Percentiles rank a stretch among this genome's conserved stretches.
Conservation (phyloP, 2,888 invertebrate species). For the Cancer borealis region DNA sequence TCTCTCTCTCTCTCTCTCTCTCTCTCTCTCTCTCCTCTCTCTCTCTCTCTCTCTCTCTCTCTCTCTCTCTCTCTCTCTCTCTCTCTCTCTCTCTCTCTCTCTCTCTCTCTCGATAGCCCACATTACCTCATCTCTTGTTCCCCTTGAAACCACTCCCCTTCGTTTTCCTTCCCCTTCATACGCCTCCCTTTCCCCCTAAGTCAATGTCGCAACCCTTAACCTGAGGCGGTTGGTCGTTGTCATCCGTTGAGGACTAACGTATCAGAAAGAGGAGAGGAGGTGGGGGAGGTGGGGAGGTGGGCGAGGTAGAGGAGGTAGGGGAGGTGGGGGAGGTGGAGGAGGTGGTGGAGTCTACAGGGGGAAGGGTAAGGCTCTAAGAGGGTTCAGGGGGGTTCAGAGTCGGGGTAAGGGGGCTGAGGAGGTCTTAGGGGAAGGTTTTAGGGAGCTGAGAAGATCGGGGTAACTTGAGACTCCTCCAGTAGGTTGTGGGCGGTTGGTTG, state of each 20-base stretch:
- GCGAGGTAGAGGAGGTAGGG: too few species aligned
- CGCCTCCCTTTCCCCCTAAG: not conserved
- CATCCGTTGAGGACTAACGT: not conserved
- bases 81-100: constrained; percentile 22
- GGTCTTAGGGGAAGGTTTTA: not conserved
- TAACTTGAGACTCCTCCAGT: not conserved
- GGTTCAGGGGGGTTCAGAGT: not conserved
- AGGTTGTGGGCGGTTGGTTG: not conserved
- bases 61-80: constrained; percentile 1
- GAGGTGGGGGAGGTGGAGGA: not conserved
- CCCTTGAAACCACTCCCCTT: not conserved
- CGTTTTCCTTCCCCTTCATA: not conserved
- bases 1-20: constrained; percentile 1
- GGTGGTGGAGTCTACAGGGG: too few species aligned
- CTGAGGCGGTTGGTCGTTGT: not conserved
- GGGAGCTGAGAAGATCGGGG: not conserved
- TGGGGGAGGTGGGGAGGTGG: not conserved
- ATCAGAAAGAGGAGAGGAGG: not conserved
- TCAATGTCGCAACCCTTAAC: not conserved
- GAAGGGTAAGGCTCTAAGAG: not conserved
- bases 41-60: constrained; percentile 13
- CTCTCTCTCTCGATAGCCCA: not conserved
- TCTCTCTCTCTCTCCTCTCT: not conserved
- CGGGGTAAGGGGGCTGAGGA: not conserved
- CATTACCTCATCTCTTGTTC: not conserved